These are phyloP conservation scores for Neria commutata DNA, from an alignment of 2,888 invertebrate species.

Conservation along the genomic window DNA sequence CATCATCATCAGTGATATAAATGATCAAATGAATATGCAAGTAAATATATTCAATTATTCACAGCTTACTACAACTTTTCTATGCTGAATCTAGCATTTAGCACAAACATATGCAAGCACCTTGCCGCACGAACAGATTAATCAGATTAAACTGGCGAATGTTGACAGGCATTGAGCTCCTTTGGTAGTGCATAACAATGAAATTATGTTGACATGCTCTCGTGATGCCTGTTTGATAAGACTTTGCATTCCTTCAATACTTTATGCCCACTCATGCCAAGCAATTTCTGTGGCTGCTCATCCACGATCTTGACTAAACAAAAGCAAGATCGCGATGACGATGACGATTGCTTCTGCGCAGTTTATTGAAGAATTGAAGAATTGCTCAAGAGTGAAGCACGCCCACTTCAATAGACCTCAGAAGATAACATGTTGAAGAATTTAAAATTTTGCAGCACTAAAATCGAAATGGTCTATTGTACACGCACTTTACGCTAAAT, in stretches of 20 bases:
- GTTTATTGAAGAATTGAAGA: too few species aligned
- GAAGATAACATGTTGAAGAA: too few species aligned
- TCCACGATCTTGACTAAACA: too few species aligned
- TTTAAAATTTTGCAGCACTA: too few species aligned
- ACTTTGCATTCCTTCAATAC: conserved; percentile 11
- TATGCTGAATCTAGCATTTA: not conserved
- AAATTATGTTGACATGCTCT: not conserved
- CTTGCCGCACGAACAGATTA: too few species aligned
- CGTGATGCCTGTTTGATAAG: conserved; percentile 9
- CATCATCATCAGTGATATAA: not conserved
- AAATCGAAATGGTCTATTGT: too few species aligned
- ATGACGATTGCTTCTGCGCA: too few species aligned
- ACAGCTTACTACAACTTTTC: conserved; percentile 37
- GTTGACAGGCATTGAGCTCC: conserved; percentile 45
- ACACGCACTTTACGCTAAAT: too few species aligned
- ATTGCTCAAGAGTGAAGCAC: conserved; percentile 15
- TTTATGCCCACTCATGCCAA: too few species aligned
- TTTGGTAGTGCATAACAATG: conserved; percentile 35
- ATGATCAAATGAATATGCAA: not conserved
- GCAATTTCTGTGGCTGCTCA: too few species aligned
- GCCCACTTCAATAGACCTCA: conserved; percentile 26
- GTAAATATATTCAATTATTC: conserved; percentile 24
- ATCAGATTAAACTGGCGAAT: conserved; percentile 25
- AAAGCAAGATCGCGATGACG: too few species aligned
- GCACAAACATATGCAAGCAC: conserved; percentile 6